Percentiles rank a stretch among this genome's conserved stretches.
phyloP scores from a whole-genome alignment of 2,113 vertebrate genomes.

The Peromyscus californicus region DNA sequence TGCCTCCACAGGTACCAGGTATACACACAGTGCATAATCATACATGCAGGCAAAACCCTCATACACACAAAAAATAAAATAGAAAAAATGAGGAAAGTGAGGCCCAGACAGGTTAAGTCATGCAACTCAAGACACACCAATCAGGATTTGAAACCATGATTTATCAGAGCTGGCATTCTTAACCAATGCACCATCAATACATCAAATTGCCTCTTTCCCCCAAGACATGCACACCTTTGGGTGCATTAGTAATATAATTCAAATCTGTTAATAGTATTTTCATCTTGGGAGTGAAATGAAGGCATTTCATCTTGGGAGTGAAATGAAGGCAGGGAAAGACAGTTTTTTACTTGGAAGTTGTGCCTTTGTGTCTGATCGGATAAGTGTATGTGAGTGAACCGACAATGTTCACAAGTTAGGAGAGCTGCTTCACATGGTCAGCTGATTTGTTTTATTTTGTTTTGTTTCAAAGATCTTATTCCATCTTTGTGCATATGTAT shows the following conservation, averaged over 20 bases:
- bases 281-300: neutral
- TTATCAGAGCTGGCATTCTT: neutral
- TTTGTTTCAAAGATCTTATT: neutral
- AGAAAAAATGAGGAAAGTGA: neutral
- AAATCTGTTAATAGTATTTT: slow-evolving; percentile 1
- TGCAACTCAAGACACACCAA: neutral
- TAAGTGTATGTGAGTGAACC: neutral
- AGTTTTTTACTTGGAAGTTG: neutral
- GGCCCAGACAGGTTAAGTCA: neutral
- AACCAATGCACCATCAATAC: neutral
- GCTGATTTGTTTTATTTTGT: neutral
- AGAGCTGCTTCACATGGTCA: neutral
- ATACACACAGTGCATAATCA: neutral
- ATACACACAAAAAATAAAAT: neutral
- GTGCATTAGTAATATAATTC: neutral
- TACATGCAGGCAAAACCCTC: neutral
- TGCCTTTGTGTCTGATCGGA: neutral
- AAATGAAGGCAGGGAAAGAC: neutral
- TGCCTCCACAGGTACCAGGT: neutral
- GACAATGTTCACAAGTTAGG: neutral
- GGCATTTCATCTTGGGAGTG: neutral
- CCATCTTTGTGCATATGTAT: neutral
- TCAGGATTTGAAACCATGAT: neutral
- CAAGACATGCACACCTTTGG: neutral
- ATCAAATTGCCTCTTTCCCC: neutral